These are phyloP conservation scores for Drosophila auraria DNA, from an alignment of 1,140 invertebrate species.

Conservation along the genomic window DNA sequence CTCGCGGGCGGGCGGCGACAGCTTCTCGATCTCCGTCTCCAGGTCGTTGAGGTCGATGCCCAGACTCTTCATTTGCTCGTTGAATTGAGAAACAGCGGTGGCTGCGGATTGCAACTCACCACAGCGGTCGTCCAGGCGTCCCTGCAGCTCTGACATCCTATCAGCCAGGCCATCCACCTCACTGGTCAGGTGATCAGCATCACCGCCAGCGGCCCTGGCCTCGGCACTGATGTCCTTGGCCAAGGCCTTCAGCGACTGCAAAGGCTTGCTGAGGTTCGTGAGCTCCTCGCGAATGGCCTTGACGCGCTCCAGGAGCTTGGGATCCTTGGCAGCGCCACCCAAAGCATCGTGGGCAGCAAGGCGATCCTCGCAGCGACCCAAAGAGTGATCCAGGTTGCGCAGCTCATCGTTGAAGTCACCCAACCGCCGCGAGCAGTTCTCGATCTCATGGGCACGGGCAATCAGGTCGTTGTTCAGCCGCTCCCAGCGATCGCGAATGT, in stretches of 20 bases:
- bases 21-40: constrained; percentile 93
- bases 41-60: constrained; percentile 91
- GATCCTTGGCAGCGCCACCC: constrained; percentile 92
- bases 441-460: constrained; percentile 90
- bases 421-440: constrained; percentile 93
- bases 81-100: constrained; percentile 94
- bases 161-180: constrained; percentile 92
- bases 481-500: constrained; percentile 95
- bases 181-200: constrained; percentile 91
- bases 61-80: constrained; percentile 92
- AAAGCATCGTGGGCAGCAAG: constrained; percentile 92
- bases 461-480: constrained; percentile 92
- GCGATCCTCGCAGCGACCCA: constrained; percentile 95
- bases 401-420: constrained; percentile 94
- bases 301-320: constrained; percentile 93
- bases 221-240: constrained; percentile 91
- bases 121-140: constrained; percentile 91
- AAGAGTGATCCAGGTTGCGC: constrained; percentile 91
- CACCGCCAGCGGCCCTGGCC: constrained; percentile 89
- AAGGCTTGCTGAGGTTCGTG: constrained; percentile 90
- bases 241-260: constrained; percentile 89
- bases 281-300: constrained; percentile 92
- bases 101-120: constrained; percentile 94
- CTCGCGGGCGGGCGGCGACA: constrained; percentile 94
- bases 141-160: constrained; percentile 91